A percentile compares a stretch with the other conserved stretches of the same genome.
These are phyloP conservation scores for Coregonus sp. DNA, from an alignment of 2,797 vertebrate species.

Conservation along the genomic window DNA sequence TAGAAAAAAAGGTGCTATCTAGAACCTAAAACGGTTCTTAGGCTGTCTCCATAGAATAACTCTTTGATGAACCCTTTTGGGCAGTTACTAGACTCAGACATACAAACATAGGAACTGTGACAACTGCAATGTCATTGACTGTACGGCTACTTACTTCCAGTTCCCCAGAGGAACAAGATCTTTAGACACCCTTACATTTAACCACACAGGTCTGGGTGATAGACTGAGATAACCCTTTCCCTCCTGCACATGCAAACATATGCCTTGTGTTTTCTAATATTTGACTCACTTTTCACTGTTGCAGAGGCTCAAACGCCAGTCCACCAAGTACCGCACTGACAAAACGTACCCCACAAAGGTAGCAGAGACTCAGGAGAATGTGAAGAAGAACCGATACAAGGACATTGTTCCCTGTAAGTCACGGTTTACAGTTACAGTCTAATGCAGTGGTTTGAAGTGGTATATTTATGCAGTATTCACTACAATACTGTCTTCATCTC, in stretches of 20 bases:
- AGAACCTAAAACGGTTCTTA: not conserved
- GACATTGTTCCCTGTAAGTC: conserved; percentile 94
- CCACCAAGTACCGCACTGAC: conserved; percentile 84
- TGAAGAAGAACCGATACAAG: conserved; percentile 98
- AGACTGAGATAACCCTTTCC: too few relatives aligned
- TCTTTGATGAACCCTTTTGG: too few relatives aligned
- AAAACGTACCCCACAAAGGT: conserved; percentile 80
- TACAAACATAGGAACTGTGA: not conserved
- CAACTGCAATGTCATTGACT: not conserved
- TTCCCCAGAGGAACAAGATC: not conserved
- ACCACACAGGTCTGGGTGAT: not conserved
- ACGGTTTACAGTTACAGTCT: not conserved
- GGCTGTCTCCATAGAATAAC: not conserved
- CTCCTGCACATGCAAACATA: too few relatives aligned
- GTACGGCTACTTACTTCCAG: not conserved
- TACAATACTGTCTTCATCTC: conserved; percentile 10
- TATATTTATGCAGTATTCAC: not conserved
- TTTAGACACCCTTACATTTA: not conserved
- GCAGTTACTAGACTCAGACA: not conserved
- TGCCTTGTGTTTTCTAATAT: not conserved
- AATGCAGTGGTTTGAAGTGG: not conserved
- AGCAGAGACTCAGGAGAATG: conserved; percentile 86
- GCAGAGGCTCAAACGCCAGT: conserved; percentile 90
- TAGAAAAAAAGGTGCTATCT: not conserved
- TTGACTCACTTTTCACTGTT: conserved; percentile 36